Percentiles rank a stretch among this genome's conserved stretches.
Evolutionary conservation across 2,888 invertebrate genomes (phyloP).

Genomic region (Agonopterix heracliana): DNA sequence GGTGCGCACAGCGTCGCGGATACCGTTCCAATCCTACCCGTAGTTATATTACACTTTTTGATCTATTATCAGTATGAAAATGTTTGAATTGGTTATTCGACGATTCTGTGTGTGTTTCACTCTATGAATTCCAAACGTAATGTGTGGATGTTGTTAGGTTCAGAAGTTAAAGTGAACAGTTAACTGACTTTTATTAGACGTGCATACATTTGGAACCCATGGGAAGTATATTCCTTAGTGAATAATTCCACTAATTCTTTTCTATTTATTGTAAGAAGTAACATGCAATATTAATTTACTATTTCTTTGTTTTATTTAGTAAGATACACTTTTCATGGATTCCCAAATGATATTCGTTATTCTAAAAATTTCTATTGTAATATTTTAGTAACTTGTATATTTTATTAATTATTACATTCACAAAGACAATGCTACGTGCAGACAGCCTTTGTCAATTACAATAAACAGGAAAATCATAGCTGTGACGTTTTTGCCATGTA

Average conservation of each 20-base stretch:
- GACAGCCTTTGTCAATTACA: slow-evolving; percentile 49
- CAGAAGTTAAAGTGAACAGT: slow-evolving; percentile 39
- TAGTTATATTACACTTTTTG: slow-evolving; percentile 35
- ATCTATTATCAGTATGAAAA: slow-evolving; percentile 29
- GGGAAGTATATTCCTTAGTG: slow-evolving; percentile 16
- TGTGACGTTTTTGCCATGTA: slow-evolving; percentile 29
- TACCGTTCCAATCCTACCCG: background rate
- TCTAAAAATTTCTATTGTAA: background rate
- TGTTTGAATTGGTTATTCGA: slow-evolving; percentile 20
- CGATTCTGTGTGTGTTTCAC: slow-evolving; percentile 58
- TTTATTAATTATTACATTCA: background rate
- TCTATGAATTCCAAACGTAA: slow-evolving; percentile 55
- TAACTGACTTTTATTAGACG: slow-evolving; percentile 1
- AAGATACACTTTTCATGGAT: slow-evolving; percentile 7
- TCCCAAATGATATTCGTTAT: background rate
- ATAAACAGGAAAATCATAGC: slow-evolving; percentile 42
- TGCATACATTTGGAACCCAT: slow-evolving; percentile 31
- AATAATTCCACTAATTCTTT: slow-evolving; percentile 4
- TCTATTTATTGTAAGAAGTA: slow-evolving; percentile 9
- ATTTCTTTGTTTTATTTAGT: slow-evolving; percentile 1
- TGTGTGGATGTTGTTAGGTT: slow-evolving; percentile 55
- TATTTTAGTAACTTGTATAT: background rate
- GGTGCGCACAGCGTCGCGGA: slow-evolving; percentile 38
- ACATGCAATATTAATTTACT: slow-evolving; percentile 11
- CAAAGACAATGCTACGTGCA: slow-evolving; percentile 45